Conservation (phyloP, 2,113 vertebrate species). For the Nothocercus julius region DNA sequence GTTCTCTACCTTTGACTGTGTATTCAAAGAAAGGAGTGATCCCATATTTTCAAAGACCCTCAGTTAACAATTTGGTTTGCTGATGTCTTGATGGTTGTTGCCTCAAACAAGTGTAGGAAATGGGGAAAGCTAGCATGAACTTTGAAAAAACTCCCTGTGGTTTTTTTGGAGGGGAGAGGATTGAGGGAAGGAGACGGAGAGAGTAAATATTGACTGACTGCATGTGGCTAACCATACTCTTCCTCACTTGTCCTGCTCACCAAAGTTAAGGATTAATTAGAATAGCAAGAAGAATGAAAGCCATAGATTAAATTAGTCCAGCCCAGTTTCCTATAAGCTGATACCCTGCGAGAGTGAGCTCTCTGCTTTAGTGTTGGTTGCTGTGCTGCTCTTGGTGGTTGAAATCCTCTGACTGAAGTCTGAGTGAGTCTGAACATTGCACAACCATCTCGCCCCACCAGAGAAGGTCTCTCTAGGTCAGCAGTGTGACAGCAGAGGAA, state of each 20-base stretch:
- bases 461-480: constrained; percentile 50
- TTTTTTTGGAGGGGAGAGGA: not conserved
- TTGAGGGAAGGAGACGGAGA: not conserved
- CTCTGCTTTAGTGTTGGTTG: not conserved
- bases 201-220: not conserved
- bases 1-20: not conserved
- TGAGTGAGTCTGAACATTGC: not conserved
- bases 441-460: not conserved
- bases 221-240: not conserved
- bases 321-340: not conserved
- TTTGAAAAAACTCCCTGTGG: not conserved
- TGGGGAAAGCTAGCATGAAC: constrained; percentile 9
- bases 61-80: not conserved
- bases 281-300: not conserved
- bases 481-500: not conserved
- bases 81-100: not conserved
- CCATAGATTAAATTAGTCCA: constrained; percentile 2
- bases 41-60: not conserved
- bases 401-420: not conserved
- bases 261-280: not conserved
- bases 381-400: not conserved
- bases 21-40: not conserved
- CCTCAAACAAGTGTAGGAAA: not conserved
- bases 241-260: not conserved
- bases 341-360: not conserved